A percentile compares a stretch with the other conserved stretches of the same genome.
These are phyloP conservation scores for Microchrysa polita DNA, from an alignment of 2,888 invertebrate genomes.

Conservation along the genomic window DNA sequence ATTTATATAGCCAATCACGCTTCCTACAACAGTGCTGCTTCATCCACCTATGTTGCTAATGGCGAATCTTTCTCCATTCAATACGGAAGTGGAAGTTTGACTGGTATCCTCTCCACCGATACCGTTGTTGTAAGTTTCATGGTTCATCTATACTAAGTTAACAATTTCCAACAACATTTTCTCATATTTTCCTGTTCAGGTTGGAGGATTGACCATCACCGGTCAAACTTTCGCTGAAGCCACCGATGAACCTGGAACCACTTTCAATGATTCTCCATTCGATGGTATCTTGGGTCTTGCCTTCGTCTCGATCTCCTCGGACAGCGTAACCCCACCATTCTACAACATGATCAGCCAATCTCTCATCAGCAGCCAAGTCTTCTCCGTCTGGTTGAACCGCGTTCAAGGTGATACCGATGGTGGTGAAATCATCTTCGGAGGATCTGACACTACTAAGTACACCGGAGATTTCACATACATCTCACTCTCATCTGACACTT, in stretches of 20 bases:
- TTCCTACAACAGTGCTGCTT: slow-evolving; percentile 45
- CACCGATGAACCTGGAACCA: slow-evolving; percentile 87
- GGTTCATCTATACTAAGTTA: no score
- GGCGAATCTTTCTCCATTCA: slow-evolving; percentile 52
- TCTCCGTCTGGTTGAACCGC: slow-evolving; percentile 92
- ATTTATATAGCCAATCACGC: slow-evolving; percentile 71
- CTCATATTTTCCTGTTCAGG: slow-evolving; percentile 65
- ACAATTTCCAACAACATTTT: no score
- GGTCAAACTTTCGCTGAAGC: slow-evolving; percentile 97
- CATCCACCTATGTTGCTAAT: slow-evolving; percentile 9
- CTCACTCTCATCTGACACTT: slow-evolving; percentile 84
- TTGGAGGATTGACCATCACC: slow-evolving; percentile 78
- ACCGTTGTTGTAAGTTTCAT: slow-evolving; percentile 15
- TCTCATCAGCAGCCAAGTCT: slow-evolving; percentile 76
- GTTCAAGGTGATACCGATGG: slow-evolving; percentile 79
- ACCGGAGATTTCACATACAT: slow-evolving; percentile 86
- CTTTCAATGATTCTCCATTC: slow-evolving; percentile 99
- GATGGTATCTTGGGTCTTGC: slow-evolving; percentile 98
- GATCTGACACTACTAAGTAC: slow-evolving; percentile 92
- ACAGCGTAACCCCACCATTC: slow-evolving; percentile 90
- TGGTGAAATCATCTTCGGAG: slow-evolving; percentile 93
- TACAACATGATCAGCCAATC: slow-evolving; percentile 89
- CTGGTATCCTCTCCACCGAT: slow-evolving; percentile 85
- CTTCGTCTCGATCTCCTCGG: slow-evolving; percentile 89
- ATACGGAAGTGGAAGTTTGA: slow-evolving; percentile 65